Percentiles rank a stretch among this genome's conserved stretches.
These are phyloP conservation scores for Amyelois transitella DNA, from an alignment of 1,140 invertebrate species.

Conservation along the genomic window DNA sequence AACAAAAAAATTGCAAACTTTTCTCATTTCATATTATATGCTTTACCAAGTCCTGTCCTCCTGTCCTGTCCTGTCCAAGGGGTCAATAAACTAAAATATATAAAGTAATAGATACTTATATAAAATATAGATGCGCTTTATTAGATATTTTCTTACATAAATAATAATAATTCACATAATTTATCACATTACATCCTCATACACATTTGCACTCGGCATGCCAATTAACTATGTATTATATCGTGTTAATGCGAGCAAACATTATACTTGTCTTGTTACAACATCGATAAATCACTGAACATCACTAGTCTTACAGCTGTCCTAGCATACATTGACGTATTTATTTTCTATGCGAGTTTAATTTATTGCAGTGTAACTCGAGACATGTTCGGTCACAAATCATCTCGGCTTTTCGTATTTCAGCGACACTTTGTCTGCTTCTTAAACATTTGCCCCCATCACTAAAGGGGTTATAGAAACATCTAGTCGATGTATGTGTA, in stretches of 20 bases:
- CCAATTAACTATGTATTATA: not conserved
- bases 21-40: too few species aligned
- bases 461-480: slow-evolving; percentile 21
- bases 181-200: not conserved
- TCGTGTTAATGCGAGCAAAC: not conserved
- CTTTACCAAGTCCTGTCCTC: too few species aligned
- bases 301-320: slow-evolving; percentile 36
- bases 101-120: too few species aligned
- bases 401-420: slow-evolving; percentile 34
- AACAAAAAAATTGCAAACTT: too few species aligned
- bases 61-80: too few species aligned
- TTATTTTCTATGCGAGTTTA: slow-evolving; percentile 55
- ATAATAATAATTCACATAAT: too few species aligned
- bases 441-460: slow-evolving; percentile 20
- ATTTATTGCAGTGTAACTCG: slow-evolving; percentile 59
- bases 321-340: slow-evolving; percentile 42
- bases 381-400: slow-evolving; percentile 52
- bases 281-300: slow-evolving; percentile 50
- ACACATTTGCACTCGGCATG: not conserved
- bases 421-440: slow-evolving; percentile 37
- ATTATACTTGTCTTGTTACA: slow-evolving; percentile 19
- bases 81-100: too few species aligned
- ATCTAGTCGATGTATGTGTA: too few species aligned
- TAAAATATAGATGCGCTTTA: too few species aligned
- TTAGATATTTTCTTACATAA: too few species aligned